phyloP scores from a whole-genome alignment of 2,888 invertebrate species.

The Maniola hyperantus region DNA sequence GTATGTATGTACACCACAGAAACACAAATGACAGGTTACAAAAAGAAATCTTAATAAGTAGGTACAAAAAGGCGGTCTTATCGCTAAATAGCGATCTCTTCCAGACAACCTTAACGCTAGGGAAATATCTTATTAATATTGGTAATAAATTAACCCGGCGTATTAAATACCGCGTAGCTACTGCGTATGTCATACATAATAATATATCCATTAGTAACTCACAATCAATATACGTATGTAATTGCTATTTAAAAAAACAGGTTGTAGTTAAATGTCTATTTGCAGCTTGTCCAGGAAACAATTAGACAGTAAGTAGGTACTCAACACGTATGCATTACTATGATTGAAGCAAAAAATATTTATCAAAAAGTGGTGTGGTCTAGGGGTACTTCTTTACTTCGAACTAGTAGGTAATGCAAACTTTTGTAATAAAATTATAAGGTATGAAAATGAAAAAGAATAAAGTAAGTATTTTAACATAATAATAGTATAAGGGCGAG shows the following conservation, averaged over 20 bases:
- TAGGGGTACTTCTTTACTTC: background rate
- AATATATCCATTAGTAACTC: conserved; percentile 19
- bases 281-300: background rate
- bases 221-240: conserved; percentile 8
- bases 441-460: background rate
- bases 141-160: conserved; percentile 3
- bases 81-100: too few species aligned
- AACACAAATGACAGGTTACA: too few species aligned
- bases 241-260: conserved; percentile 22
- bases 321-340: background rate
- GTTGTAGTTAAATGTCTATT: background rate
- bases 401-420: background rate
- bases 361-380: background rate
- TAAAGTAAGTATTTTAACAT: too few species aligned
- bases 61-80: too few species aligned
- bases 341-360: background rate
- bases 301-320: background rate
- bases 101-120: too few species aligned
- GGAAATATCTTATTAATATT: conserved; percentile 23
- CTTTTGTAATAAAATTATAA: background rate
- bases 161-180: conserved; percentile 5
- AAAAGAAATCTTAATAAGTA: too few species aligned
- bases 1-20: too few species aligned
- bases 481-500: too few species aligned
- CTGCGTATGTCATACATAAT: conserved; percentile 2